phyloP scores from a whole-genome alignment of 2,888 invertebrate genomes.

The Odontomyia ornata region DNA sequence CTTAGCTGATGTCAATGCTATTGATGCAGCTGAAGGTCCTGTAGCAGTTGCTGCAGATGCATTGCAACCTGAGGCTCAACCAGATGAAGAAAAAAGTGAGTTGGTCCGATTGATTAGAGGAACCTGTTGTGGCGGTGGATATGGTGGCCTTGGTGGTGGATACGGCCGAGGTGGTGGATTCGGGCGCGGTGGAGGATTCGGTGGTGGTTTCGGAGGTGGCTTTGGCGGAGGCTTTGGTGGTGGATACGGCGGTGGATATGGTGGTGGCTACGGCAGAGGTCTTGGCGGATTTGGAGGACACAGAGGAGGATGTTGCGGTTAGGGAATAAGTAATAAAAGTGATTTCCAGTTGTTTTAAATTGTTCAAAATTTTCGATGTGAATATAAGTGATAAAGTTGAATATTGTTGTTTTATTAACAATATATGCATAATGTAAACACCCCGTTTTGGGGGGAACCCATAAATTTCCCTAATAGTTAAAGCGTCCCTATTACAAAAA shows the following conservation, averaged over 20 bases:
- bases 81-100: neutral
- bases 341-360: too few relatives aligned
- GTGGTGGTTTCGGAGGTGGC: slow-evolving; percentile 28
- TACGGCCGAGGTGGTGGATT: slow-evolving; percentile 44
- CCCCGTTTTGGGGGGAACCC: too few relatives aligned
- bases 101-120: neutral
- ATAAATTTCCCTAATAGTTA: too few relatives aligned
- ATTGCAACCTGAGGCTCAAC: neutral
- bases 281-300: slow-evolving; percentile 1
- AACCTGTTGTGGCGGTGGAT: slow-evolving; percentile 25
- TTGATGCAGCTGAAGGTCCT: neutral
- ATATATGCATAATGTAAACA: too few relatives aligned
- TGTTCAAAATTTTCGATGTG: too few relatives aligned
- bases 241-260: slow-evolving; percentile 38
- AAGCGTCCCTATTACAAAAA: too few relatives aligned
- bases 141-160: slow-evolving; percentile 36
- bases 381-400: too few relatives aligned
- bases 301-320: slow-evolving; percentile 25
- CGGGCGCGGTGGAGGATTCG: slow-evolving; percentile 28
- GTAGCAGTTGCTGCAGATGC: neutral
- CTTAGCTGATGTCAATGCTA: neutral
- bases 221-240: slow-evolving; percentile 36
- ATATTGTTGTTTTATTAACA: too few relatives aligned
- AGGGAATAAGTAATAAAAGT: neutral
- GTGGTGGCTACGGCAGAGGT: slow-evolving; percentile 33